phyloP scores from a whole-genome alignment of 2,113 vertebrate species.

The Heloderma charlesbogerti region DNA sequence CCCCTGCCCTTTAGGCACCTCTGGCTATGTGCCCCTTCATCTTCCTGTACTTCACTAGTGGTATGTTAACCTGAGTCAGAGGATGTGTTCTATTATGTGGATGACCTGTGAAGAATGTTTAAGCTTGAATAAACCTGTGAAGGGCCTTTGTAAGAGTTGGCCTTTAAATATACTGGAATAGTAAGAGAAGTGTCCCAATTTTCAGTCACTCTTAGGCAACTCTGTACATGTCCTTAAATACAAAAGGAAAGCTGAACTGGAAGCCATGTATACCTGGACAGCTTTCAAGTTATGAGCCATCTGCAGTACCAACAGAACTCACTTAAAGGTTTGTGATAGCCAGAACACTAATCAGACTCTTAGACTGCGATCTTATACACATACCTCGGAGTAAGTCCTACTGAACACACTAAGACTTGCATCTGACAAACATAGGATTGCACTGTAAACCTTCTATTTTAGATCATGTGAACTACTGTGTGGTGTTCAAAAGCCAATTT shows the following conservation, averaged over 20 bases:
- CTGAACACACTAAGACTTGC: too few species aligned
- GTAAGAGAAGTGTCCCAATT: not conserved
- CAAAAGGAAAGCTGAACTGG: not conserved
- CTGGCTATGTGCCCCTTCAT: not conserved
- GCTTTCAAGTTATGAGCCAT: not conserved
- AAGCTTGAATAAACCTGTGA: constrained; percentile 8
- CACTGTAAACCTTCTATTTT: not conserved
- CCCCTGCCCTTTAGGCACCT: not conserved
- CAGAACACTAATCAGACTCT: not conserved
- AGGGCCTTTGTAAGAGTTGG: not conserved
- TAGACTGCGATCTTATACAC: too few species aligned
- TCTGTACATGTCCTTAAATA: not conserved
- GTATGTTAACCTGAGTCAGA: constrained; percentile 9
- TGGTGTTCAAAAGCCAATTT: not conserved
- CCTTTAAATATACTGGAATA: not conserved
- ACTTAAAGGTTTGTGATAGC: not conserved
- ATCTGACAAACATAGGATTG: too few species aligned
- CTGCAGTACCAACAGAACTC: not conserved
- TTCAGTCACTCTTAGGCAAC: not conserved
- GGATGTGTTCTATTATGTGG: not conserved
- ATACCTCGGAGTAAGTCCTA: not conserved
- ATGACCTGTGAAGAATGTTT: constrained; percentile 10
- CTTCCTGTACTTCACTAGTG: not conserved
- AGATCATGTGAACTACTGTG: not conserved
- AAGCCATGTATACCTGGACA: not conserved